phyloP scores from a whole-genome alignment of 2,888 invertebrate genomes.

The Nasonia oneida region DNA sequence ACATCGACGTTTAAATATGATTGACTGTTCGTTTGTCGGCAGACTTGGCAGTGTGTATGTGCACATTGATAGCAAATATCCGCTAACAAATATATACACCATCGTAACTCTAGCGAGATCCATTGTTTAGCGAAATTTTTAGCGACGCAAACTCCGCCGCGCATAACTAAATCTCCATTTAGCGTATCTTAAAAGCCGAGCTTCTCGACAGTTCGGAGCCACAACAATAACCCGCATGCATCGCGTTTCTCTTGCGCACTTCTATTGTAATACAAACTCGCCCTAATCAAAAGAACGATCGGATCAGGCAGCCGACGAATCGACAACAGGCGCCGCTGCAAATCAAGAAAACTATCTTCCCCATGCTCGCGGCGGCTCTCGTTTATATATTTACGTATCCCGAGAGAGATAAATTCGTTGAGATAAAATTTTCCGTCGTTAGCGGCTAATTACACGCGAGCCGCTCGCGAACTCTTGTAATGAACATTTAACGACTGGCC shows the following conservation, averaged over 20 bases:
- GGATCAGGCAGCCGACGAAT: neutral
- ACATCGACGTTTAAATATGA: neutral
- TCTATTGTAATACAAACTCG: neutral
- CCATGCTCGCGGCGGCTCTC: constrained; percentile 7
- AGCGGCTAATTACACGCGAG: constrained; percentile 48
- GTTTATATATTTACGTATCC: neutral
- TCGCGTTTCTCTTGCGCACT: neutral
- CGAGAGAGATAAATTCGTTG: constrained; percentile 49
- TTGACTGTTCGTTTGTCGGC: neutral
- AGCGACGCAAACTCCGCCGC: neutral
- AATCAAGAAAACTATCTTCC: neutral
- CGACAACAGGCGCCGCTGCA: neutral
- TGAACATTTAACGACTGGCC: constrained; percentile 42
- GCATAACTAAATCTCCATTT: neutral
- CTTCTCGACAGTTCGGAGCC: neutral
- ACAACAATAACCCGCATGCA: neutral
- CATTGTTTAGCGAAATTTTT: neutral
- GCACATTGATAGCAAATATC: constrained; percentile 33
- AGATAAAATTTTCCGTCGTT: constrained; percentile 59
- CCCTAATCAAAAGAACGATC: neutral
- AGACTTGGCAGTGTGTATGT: neutral
- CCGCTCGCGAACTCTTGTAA: constrained; percentile 22
- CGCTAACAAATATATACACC: neutral
- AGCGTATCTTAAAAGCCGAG: constrained; percentile 7
- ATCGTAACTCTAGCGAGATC: neutral